Evolutionary conservation across 92 coral and sea anemone genomes (phyloP).

Genomic region (Metridium senile): DNA sequence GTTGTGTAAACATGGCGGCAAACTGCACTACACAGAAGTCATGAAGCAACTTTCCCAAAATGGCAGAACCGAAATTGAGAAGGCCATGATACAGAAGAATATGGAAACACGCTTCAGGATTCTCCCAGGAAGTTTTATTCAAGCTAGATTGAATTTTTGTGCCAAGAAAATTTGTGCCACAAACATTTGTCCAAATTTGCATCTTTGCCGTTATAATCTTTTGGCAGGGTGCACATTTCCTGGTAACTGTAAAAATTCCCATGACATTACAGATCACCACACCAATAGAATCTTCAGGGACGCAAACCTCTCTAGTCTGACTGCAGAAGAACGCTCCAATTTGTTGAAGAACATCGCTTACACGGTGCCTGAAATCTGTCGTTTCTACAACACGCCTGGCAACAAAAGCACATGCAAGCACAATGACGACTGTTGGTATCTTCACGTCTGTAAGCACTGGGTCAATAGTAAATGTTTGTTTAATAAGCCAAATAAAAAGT

Average conservation of each 20-base stretch:
- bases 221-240: neutral
- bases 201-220: slow-evolving; percentile 1
- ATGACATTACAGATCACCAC: neutral
- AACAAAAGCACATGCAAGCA: neutral
- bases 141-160: slow-evolving; percentile 11
- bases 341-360: slow-evolving; percentile 3
- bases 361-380: neutral
- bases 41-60: neutral
- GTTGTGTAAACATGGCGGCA: slow-evolving; percentile 13
- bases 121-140: neutral
- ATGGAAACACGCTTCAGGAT: neutral
- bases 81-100: neutral
- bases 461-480: neutral
- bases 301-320: slow-evolving; percentile 1
- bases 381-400: neutral
- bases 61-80: neutral
- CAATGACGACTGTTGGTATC: neutral
- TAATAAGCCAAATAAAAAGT: neutral
- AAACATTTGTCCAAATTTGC: neutral
- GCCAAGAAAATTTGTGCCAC: neutral
- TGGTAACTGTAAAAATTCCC: slow-evolving; percentile 9
- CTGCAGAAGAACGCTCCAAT: neutral
- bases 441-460: slow-evolving; percentile 16
- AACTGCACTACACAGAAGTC: neutral
- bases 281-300: neutral